phyloP scores from a whole-genome alignment of 2,888 invertebrate genomes.

The Alsophila aescularia region DNA sequence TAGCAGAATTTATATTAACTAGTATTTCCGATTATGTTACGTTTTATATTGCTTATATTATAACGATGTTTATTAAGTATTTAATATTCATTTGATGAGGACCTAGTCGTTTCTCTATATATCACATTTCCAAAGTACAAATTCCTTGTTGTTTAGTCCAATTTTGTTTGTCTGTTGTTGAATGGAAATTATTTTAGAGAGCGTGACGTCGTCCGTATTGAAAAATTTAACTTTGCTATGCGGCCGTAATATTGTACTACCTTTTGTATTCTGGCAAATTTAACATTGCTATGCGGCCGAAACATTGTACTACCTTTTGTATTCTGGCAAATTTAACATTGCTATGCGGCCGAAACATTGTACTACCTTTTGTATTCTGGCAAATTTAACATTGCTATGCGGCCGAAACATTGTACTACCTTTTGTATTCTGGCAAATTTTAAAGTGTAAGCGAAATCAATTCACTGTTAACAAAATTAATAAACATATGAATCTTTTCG shows the following conservation, averaged over 20 bases:
- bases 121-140: conserved; percentile 86
- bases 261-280: conserved; percentile 35
- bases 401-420: conserved; percentile 36
- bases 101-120: conserved; percentile 85
- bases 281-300: conserved; percentile 38
- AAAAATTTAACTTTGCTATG: conserved; percentile 37
- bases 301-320: conserved; percentile 34
- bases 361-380: conserved; percentile 35
- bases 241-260: conserved; percentile 36
- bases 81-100: conserved; percentile 84
- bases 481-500: not conserved
- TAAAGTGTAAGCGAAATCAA: not conserved
- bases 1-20: conserved; percentile 83
- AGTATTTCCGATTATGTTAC: conserved; percentile 83
- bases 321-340: conserved; percentile 37
- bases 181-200: conserved; percentile 81
- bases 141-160: conserved; percentile 86
- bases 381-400: conserved; percentile 36
- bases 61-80: conserved; percentile 84
- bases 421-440: conserved; percentile 33
- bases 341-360: conserved; percentile 36
- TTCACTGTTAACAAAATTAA: not conserved
- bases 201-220: conserved; percentile 47
- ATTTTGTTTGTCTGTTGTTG: conserved; percentile 84
- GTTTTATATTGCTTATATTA: conserved; percentile 85